A percentile compares a stretch with the other conserved stretches of the same genome.
These are phyloP conservation scores for Lota lota DNA, from an alignment of 2,113 vertebrate genomes.

Conservation along the genomic window DNA sequence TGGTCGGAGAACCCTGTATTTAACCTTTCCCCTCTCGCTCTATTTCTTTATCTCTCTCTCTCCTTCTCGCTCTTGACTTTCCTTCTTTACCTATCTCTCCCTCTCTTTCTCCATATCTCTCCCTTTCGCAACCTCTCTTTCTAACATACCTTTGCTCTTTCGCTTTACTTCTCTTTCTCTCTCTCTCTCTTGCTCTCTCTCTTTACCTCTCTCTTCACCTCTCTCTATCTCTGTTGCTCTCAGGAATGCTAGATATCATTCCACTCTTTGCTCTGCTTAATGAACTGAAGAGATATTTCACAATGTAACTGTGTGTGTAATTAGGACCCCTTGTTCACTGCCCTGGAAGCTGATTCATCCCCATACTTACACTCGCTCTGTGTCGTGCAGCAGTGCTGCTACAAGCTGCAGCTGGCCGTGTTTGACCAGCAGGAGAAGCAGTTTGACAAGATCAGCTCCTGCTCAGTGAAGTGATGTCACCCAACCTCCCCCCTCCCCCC, in stretches of 20 bases:
- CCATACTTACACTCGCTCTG: too few relatives aligned
- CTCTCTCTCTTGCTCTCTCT: conserved; percentile 12
- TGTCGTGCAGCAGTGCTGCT: too few relatives aligned
- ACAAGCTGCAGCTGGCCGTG: conserved; percentile 52
- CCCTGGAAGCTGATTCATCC: background rate
- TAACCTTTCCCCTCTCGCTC: conserved; percentile 21
- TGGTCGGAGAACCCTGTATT: conserved; percentile 32
- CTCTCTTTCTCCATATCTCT: conserved; percentile 1
- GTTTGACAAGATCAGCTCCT: conserved; percentile 70
- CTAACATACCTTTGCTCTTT: conserved; percentile 5
- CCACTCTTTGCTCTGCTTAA: conserved; percentile 6
- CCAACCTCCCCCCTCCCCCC: conserved; percentile 59
- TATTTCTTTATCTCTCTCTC: conserved; percentile 19
- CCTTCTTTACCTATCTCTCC: too few relatives aligned
- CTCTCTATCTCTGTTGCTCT: conserved; percentile 6
- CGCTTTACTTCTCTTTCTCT: conserved; percentile 21
- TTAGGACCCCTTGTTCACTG: background rate
- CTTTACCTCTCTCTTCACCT: background rate
- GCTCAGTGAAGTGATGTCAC: conserved; percentile 63
- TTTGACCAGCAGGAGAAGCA: conserved; percentile 66
- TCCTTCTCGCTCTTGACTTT: conserved; percentile 6
- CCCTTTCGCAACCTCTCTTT: conserved; percentile 13
- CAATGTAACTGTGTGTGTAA: conserved; percentile 8
- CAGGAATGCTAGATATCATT: background rate
- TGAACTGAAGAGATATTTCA: conserved; percentile 21